Percentiles rank a stretch among this genome's conserved stretches.
Conservation (phyloP, 2,888 invertebrate species). For the Apeira syringaria region DNA sequence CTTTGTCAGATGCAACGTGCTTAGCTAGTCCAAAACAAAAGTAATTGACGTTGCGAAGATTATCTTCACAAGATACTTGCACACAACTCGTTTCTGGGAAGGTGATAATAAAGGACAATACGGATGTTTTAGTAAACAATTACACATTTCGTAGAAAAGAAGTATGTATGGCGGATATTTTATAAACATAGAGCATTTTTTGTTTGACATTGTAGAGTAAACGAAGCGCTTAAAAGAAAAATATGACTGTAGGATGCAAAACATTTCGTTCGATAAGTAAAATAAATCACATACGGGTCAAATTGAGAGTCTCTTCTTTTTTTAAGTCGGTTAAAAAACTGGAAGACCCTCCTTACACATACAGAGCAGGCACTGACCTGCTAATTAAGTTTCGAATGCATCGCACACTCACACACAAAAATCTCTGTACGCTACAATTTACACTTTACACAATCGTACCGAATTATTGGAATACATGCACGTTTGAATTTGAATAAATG, state of each 20-base stretch:
- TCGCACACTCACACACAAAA: slow-evolving; percentile 12
- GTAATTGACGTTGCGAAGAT: slow-evolving; percentile 4
- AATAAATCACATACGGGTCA: too few species aligned
- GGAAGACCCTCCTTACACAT: slow-evolving; percentile 3
- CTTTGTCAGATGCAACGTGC: not conserved
- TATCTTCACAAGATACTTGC: slow-evolving; percentile 20
- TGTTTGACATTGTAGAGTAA: slow-evolving; percentile 1
- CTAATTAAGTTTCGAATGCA: slow-evolving; percentile 32
- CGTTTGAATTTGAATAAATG: slow-evolving; percentile 43
- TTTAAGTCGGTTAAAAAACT: too few species aligned
- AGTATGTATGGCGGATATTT: slow-evolving; percentile 16
- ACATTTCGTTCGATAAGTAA: too few species aligned
- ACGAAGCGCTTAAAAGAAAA: not conserved
- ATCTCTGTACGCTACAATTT: slow-evolving; percentile 25
- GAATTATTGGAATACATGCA: slow-evolving; percentile 23
- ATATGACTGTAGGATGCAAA: not conserved
- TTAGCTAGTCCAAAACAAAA: too few species aligned
- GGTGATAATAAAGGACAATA: slow-evolving; percentile 51
- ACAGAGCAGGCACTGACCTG: slow-evolving; percentile 25
- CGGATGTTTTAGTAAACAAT: slow-evolving; percentile 46
- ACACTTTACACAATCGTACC: slow-evolving; percentile 17
- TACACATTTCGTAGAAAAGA: slow-evolving; percentile 57
- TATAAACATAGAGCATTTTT: slow-evolving; percentile 37
- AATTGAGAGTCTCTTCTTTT: too few species aligned
- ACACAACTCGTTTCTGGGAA: slow-evolving; percentile 45